phyloP scores from a whole-genome alignment of 2,797 vertebrate genomes.

The Acrocephalus scirpaceus region DNA sequence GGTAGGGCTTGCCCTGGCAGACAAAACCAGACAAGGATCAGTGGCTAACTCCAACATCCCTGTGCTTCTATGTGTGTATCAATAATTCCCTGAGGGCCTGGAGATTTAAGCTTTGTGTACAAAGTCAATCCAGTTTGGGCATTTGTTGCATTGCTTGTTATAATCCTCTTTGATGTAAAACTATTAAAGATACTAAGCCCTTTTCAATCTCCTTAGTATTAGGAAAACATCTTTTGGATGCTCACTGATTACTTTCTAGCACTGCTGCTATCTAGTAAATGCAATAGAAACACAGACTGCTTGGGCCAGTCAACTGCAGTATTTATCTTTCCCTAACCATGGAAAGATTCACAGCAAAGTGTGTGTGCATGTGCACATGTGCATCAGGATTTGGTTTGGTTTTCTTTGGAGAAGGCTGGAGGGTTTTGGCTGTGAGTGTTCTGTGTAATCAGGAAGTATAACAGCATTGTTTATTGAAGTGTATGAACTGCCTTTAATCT shows the following conservation, averaged over 20 bases:
- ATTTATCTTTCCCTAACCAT: neutral
- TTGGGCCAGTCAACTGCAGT: neutral
- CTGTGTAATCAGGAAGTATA: neutral
- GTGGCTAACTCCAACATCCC: neutral
- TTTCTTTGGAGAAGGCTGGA: neutral
- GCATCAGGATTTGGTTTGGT: neutral
- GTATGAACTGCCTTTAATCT: neutral
- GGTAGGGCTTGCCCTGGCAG: neutral
- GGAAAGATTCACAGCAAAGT: neutral
- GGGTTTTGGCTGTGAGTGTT: neutral
- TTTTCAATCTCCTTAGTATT: slow-evolving; percentile 39
- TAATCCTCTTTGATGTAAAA: slow-evolving; percentile 49
- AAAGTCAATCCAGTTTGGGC: slow-evolving; percentile 9
- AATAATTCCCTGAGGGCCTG: neutral
- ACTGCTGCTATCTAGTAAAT: neutral
- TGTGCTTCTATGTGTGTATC: neutral
- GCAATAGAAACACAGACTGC: neutral
- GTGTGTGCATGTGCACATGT: accelerated
- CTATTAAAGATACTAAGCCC: slow-evolving; percentile 44
- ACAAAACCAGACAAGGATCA: neutral
- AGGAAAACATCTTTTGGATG: slow-evolving; percentile 23
- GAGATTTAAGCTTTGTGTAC: slow-evolving; percentile 7
- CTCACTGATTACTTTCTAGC: neutral
- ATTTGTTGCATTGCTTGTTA: slow-evolving; percentile 21
- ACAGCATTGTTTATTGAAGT: neutral